A percentile compares a stretch with the other conserved stretches of the same genome.
Conservation (phyloP, 2,797 vertebrate species). For the Sebastes miniatus region DNA sequence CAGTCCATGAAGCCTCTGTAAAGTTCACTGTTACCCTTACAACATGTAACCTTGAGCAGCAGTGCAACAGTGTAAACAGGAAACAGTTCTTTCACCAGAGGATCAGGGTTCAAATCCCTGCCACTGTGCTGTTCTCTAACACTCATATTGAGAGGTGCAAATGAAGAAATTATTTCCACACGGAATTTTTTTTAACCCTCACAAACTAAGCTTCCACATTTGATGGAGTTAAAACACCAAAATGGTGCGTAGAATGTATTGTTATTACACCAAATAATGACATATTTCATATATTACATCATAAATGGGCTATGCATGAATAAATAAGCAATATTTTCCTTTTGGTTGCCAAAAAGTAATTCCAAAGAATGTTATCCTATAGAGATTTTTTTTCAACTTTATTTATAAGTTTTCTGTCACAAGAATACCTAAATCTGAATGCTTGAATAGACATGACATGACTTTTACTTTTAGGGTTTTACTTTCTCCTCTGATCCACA, state of each 20-base stretch:
- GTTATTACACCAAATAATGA: neutral
- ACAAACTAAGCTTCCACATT: neutral
- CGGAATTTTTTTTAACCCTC: neutral
- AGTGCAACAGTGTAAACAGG: neutral
- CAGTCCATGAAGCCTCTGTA: neutral
- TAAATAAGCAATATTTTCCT: neutral
- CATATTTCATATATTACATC: neutral
- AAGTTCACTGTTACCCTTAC: neutral
- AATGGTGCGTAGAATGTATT: fast-evolving
- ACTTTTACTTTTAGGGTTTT: no score
- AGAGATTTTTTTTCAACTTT: neutral
- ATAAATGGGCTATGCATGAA: neutral
- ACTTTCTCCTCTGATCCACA: neutral
- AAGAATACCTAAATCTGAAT: neutral
- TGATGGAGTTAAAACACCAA: neutral
- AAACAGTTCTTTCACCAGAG: neutral
- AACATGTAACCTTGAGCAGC: neutral
- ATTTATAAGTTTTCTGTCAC: neutral
- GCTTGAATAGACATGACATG: neutral
- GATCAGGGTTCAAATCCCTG: neutral
- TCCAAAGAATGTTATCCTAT: neutral
- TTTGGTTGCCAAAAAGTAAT: neutral
- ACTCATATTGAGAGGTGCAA: neutral
- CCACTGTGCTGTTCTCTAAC: neutral
- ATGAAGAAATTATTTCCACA: neutral